Conservation (phyloP, 2,113 vertebrate species). For the Chaetura pelagica region DNA sequence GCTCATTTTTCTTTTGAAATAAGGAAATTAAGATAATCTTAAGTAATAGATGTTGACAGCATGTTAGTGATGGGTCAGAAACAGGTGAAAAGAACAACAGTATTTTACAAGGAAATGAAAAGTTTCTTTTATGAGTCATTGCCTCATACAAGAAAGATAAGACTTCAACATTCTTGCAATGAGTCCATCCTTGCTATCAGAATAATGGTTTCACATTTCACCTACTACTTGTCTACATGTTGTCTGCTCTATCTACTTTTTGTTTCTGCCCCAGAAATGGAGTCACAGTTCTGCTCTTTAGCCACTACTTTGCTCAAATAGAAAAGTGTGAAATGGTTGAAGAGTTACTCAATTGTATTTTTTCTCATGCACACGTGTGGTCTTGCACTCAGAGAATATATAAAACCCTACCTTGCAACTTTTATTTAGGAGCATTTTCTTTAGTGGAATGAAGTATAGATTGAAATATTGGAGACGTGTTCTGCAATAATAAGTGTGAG, state of each 20-base stretch:
- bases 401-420: not conserved
- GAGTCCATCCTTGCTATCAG: not conserved
- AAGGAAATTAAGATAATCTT: not conserved
- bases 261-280: not conserved
- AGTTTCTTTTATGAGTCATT: not conserved
- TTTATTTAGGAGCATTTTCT: not conserved
- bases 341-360: rapidly evolving
- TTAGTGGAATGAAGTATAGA: rapidly evolving
- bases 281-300: not conserved
- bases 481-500: not conserved
- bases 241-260: not conserved
- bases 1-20: not conserved
- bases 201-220: not conserved
- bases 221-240: not conserved
- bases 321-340: not conserved
- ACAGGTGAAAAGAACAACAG: not conserved
- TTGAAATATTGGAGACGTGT: not conserved
- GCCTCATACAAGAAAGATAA: not conserved
- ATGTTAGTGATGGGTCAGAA: not conserved
- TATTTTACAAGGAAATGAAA: not conserved
- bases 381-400: not conserved
- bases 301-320: not conserved
- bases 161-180: not conserved
- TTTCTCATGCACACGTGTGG: rapidly evolving
- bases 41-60: not conserved